Base-by-base conservation (phyloP, 2,113 vertebrate genomes). In the Bufo bufo region DNA sequence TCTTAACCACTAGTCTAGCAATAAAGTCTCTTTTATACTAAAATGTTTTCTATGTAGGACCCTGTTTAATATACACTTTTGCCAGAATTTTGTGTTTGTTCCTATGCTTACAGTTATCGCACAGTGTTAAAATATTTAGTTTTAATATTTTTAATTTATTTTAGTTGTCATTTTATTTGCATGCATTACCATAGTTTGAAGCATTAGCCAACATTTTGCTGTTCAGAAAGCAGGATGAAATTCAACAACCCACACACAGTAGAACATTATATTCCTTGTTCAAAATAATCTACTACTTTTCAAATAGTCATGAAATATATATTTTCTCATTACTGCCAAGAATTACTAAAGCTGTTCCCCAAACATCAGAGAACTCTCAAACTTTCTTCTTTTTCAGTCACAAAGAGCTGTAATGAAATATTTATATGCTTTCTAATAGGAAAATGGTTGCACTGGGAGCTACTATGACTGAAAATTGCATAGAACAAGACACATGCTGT, bases 211-310 rank as follows among this genome's bases (percentile, higher is more conserved):
- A 88, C 54, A 19, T 74, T 84, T 52, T 88, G 81, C 81, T 84
- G 81, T 72, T 88, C 69, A 84, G 23, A 63, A 88, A 88, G 49
- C 74, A 89, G 59, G 69, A 89, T 89, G 66, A 89, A 78, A 69
- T 84, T 84, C 82, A 89, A 84, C 82, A 84, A 43, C 87, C 87
- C 82, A 89, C 87, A 66, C 81, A 89, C 80, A 66, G 77, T 61
- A 45, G 87, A 74, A 83, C 80, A 88, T 83, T 74, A 72, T 54
- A 77, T 69, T 84, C 59, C 19, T 45, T 78, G 72, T 78, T 58
- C 69, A 75, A 23, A 47, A 77, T 77, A 43, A 69, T 50, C 33
- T 84, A 50, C 59, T 84, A 84, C 82, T 66, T 84, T 84, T 71
- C 49, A 71, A 33, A 84, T 71, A 69, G 49, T 49, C 49, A 85